Evolutionary conservation across 2,888 invertebrate species (phyloP).

Genomic region (Serrognathus titanus): DNA sequence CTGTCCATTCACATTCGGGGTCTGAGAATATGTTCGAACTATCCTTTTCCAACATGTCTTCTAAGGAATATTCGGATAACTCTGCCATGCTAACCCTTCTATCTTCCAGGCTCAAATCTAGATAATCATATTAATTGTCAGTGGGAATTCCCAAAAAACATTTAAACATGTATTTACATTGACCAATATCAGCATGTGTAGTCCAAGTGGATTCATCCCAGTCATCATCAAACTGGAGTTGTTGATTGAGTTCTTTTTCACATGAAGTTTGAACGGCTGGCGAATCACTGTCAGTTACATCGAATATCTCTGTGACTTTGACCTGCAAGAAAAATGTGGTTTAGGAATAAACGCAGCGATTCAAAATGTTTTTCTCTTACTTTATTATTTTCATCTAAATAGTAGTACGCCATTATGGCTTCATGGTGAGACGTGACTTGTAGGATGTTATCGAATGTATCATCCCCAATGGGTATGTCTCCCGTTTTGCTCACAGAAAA

Average conservation of each 20-base stretch:
- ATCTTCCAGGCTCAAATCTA: conserved; percentile 14
- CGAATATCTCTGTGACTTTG: conserved; percentile 86
- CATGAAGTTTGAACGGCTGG: conserved; percentile 60
- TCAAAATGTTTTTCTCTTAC: conserved; percentile 40
- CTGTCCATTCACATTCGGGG: conserved; percentile 68
- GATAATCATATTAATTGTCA: neutral
- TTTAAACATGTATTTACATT: conserved; percentile 1
- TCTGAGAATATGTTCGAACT: conserved; percentile 62
- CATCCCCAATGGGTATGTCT: conserved; percentile 46
- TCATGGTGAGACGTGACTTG: conserved; percentile 83
- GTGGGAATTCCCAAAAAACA: neutral
- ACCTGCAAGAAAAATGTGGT: conserved; percentile 52
- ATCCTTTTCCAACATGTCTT: conserved; percentile 56
- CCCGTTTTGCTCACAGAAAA: conserved; percentile 42
- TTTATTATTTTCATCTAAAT: conserved; percentile 82
- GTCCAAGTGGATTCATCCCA: conserved; percentile 50
- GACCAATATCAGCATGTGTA: conserved; percentile 20
- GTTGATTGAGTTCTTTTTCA: conserved; percentile 60
- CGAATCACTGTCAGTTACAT: conserved; percentile 75
- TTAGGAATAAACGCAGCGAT: neutral
- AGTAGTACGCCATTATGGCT: conserved; percentile 87
- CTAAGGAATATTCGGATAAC: conserved; percentile 51
- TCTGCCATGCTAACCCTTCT: conserved; percentile 41
- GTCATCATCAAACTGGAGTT: conserved; percentile 66
- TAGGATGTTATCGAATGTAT: conserved; percentile 68